Evolutionary conservation across 2,113 vertebrate genomes (phyloP).

Genomic region (Anarrhichthys ocellatus): DNA sequence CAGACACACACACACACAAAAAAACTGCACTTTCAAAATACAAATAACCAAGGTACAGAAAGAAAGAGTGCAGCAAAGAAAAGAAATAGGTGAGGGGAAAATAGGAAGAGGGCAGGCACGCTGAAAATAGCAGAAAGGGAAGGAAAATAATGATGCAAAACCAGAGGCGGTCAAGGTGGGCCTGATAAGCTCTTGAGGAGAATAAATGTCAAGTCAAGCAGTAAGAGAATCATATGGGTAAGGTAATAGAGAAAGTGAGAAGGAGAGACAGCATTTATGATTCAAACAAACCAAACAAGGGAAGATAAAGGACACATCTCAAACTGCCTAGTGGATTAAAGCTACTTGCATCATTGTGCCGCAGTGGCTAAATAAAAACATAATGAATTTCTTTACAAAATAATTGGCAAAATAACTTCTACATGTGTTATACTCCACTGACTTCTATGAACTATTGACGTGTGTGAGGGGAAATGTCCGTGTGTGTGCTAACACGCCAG

Average conservation of each 20-base stretch:
- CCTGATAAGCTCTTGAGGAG: constrained; percentile 62
- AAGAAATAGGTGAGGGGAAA: constrained; percentile 57
- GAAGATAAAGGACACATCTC: constrained; percentile 26
- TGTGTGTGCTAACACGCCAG: constrained; percentile 35
- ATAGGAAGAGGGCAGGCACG: constrained; percentile 48
- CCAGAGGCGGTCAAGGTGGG: constrained; percentile 68
- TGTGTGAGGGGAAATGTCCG: constrained; percentile 12
- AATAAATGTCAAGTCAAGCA: constrained; percentile 71
- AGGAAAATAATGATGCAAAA: constrained; percentile 75
- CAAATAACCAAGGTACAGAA: constrained; percentile 54
- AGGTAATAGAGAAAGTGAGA: constrained; percentile 45
- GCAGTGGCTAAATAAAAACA: constrained; percentile 37
- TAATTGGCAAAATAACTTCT: constrained; percentile 18
- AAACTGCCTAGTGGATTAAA: constrained; percentile 16
- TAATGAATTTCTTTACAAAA: background rate
- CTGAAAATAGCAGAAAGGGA: constrained; percentile 60
- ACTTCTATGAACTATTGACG: constrained; percentile 49
- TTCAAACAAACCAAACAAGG: constrained; percentile 43
- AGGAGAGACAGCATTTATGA: constrained; percentile 36
- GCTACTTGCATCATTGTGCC: constrained; percentile 21
- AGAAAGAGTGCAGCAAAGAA: constrained; percentile 39
- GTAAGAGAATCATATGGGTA: constrained; percentile 42
- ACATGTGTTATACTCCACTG: constrained; percentile 34
- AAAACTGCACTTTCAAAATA: constrained; percentile 62
- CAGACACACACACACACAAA: constrained; percentile 12